Conservation (phyloP, 2,797 vertebrate species). For the Sebastes nivosus region DNA sequence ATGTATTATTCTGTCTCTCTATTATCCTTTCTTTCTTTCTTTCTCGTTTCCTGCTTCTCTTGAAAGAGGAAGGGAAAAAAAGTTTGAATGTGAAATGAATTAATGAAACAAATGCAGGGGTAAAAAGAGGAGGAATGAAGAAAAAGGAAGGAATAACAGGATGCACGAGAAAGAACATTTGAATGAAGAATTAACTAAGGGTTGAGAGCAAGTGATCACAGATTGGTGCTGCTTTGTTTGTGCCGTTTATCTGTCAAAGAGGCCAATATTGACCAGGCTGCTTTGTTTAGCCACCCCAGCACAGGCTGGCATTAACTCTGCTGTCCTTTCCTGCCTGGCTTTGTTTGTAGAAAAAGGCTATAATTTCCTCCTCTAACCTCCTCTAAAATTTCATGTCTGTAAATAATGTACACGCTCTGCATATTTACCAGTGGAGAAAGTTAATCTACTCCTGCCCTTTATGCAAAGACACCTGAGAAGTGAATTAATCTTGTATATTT, state of each 20-base stretch:
- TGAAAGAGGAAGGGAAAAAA: background rate
- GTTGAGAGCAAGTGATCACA: background rate
- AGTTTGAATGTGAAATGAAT: background rate
- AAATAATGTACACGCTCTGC: conserved; percentile 15
- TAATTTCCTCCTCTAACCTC: conserved; percentile 1
- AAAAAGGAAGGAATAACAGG: background rate
- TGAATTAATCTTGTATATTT: conserved; percentile 22
- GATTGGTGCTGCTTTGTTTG: conserved; percentile 6
- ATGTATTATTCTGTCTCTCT: background rate
- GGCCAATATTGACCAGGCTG: conserved; percentile 9
- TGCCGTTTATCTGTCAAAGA: background rate
- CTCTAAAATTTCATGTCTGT: conserved; percentile 2
- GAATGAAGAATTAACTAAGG: background rate
- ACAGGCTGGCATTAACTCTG: conserved; percentile 8
- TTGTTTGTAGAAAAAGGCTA: conserved; percentile 1
- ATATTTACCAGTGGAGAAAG: conserved; percentile 5
- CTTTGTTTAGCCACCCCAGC: background rate
- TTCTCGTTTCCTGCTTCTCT: background rate
- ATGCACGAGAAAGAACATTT: background rate
- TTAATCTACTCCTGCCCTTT: conserved; percentile 18
- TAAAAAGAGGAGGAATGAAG: background rate
- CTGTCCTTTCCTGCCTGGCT: background rate
- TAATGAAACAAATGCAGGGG: background rate
- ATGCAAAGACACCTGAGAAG: conserved; percentile 24
- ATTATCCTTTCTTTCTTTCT: background rate